Evolutionary conservation across 2,888 invertebrate genomes (phyloP), one percentile per base, ranked within the genome.

Genomic region (Cerastis leucographa): DNA sequence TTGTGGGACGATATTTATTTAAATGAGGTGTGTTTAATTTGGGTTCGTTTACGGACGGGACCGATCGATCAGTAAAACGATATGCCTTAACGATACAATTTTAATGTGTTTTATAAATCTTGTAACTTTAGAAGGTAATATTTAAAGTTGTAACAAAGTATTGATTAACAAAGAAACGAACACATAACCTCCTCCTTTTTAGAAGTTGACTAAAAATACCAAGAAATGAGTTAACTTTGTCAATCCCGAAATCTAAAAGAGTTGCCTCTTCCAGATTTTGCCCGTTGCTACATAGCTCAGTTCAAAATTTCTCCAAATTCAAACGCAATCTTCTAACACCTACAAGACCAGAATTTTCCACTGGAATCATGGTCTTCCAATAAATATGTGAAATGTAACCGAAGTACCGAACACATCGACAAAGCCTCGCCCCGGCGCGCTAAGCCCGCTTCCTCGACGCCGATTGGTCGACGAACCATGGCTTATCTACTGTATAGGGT

Each of bases 401-500:
- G 61, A 81, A 81, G 76, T 81, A 81, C 75, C 35, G 75, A 87
- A 90, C 86, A 89, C 87, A 84, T 83, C 78, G 81, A 81, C 88
- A 90, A 91, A 91, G 90, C 90, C 92, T 91, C 92, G 91, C 91
- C 91, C 92, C 71, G 80, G 71, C 74, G 72, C 80, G n/a, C 73
- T 88, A 88, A 94, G 92, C 92, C 88, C 83, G 86, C 83, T 84
- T 83, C 80, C 90, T 88, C 78, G 86, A 78, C 83, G 78, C 91
- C 90, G 91, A 94, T 94, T 94, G 94, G 94, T 85, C 85, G 90
- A 87, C 81, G 87, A 84, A 87, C 81, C 87, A 88, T 84, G 88
- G 89, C 88, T 87, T 92, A 92, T 89, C 86, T 88, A 87, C 87
- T 90, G 90, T 92, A 90, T 94, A 93, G 87, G 92, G 92, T 93